These are phyloP conservation scores for Nomada lathburiana DNA, from an alignment of 2,888 invertebrate species.

Conservation along the genomic window DNA sequence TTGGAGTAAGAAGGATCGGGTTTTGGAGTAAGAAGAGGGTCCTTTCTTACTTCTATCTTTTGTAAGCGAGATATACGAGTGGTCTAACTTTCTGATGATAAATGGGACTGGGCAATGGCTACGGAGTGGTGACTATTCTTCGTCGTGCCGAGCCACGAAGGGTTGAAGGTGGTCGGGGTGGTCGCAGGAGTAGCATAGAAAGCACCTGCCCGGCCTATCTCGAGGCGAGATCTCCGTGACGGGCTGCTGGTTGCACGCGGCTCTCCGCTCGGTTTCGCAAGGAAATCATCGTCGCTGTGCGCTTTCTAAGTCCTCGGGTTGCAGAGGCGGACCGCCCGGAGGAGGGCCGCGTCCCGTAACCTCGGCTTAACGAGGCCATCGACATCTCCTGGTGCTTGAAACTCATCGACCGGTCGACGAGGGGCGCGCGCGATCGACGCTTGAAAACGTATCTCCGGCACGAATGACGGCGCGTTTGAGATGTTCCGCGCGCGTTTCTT, in stretches of 20 bases:
- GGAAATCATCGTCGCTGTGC: constrained; percentile 23
- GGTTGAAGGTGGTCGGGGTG: constrained; percentile 7
- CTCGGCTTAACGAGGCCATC: constrained; percentile 67
- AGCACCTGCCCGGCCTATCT: constrained; percentile 48
- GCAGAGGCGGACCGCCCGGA: constrained; percentile 8
- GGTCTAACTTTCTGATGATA: too few species aligned
- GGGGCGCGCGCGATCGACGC: constrained; percentile 57
- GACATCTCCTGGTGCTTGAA: constrained; percentile 59
- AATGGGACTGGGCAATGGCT: too few species aligned
- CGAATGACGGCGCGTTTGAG: constrained; percentile 75
- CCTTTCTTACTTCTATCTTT: too few species aligned
- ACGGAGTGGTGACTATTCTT: not conserved
- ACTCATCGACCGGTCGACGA: constrained; percentile 57
- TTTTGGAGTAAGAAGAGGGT: too few species aligned
- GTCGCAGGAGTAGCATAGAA: not conserved
- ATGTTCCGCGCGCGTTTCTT: constrained; percentile 68
- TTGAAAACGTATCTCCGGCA: constrained; percentile 64
- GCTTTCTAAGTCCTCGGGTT: constrained; percentile 28
- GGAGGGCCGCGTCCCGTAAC: constrained; percentile 40
- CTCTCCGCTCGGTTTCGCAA: constrained; percentile 29
- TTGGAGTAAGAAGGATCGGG: too few species aligned
- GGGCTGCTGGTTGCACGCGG: constrained; percentile 22
- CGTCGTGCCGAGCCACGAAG: not conserved
- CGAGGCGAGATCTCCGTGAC: constrained; percentile 17
- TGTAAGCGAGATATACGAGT: too few species aligned